Percentiles rank a stretch among this genome's conserved stretches.
These are phyloP conservation scores for Leptobrachium leishanense DNA, from an alignment of 2,113 vertebrate genomes.

Conservation along the genomic window DNA sequence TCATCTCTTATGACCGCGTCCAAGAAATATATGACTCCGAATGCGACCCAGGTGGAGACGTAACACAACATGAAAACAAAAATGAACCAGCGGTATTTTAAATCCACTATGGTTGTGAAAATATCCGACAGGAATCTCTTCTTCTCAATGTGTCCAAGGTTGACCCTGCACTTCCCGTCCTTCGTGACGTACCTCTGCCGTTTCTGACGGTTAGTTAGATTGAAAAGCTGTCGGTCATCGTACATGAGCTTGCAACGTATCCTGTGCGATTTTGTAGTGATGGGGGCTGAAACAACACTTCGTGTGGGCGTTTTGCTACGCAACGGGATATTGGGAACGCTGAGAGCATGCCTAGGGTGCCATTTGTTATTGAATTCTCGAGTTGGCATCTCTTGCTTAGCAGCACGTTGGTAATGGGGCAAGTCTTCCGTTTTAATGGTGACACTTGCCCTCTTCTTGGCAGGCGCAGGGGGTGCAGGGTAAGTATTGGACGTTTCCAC, in stretches of 20 bases:
- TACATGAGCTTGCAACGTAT: constrained; percentile 70
- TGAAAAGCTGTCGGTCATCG: constrained; percentile 60
- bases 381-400: not conserved
- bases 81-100: constrained; percentile 83
- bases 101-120: constrained; percentile 81
- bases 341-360: constrained; percentile 27
- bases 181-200: constrained; percentile 79
- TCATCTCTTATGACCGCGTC: constrained; percentile 73
- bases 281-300: constrained; percentile 10
- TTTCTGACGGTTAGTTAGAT: constrained; percentile 55
- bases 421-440: constrained; percentile 48
- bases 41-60: constrained; percentile 74
- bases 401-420: constrained; percentile 41
- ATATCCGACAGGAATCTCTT: constrained; percentile 77
- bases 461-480: not conserved
- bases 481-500: constrained; percentile 1
- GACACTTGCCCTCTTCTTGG: constrained; percentile 44
- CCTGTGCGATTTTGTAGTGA: constrained; percentile 52
- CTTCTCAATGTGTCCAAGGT: constrained; percentile 78
- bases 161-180: constrained; percentile 80
- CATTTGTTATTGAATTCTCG: not conserved
- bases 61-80: constrained; percentile 80
- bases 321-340: constrained; percentile 50
- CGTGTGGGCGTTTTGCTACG: constrained; percentile 34
- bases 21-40: constrained; percentile 71